A percentile compares a stretch with the other conserved stretches of the same genome.
Conservation (phyloP, 2,888 invertebrate species). For the Scaptomyza tumidula region DNA sequence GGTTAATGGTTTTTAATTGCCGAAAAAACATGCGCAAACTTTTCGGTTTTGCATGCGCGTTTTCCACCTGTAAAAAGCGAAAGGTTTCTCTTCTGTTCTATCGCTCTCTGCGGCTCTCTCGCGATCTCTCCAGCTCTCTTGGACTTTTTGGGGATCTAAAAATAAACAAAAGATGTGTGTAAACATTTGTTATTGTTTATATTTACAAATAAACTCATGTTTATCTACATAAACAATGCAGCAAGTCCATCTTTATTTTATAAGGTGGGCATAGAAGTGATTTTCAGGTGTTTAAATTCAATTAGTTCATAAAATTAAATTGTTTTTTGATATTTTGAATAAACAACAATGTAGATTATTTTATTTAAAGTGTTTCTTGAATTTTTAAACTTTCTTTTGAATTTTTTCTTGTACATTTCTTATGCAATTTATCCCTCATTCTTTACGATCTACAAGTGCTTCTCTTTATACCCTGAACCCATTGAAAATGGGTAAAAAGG, state of each 20-base stretch:
- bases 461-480: no score
- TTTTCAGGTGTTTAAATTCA: slow-evolving; percentile 12
- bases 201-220: slow-evolving; percentile 64
- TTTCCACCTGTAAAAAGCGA: slow-evolving; percentile 62
- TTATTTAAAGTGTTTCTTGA: no score
- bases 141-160: slow-evolving; percentile 23
- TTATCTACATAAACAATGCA: slow-evolving; percentile 38
- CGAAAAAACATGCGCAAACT: slow-evolving; percentile 74
- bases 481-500: no score
- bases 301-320: slow-evolving; percentile 38
- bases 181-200: slow-evolving; percentile 73
- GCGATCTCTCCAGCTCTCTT: slow-evolving; percentile 14
- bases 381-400: no score
- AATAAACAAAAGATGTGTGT: slow-evolving; percentile 42
- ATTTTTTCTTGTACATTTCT: neutral
- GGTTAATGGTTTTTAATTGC: slow-evolving; percentile 32
- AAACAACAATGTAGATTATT: no score
- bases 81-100: slow-evolving; percentile 3
- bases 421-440: neutral
- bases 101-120: slow-evolving; percentile 23
- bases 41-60: slow-evolving; percentile 55
- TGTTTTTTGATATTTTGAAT: neutral
- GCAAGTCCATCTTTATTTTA: slow-evolving; percentile 8
- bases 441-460: neutral
- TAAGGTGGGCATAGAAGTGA: slow-evolving; percentile 9